Conservation (phyloP, 2,888 invertebrate species). For the Tinea trinotella region DNA sequence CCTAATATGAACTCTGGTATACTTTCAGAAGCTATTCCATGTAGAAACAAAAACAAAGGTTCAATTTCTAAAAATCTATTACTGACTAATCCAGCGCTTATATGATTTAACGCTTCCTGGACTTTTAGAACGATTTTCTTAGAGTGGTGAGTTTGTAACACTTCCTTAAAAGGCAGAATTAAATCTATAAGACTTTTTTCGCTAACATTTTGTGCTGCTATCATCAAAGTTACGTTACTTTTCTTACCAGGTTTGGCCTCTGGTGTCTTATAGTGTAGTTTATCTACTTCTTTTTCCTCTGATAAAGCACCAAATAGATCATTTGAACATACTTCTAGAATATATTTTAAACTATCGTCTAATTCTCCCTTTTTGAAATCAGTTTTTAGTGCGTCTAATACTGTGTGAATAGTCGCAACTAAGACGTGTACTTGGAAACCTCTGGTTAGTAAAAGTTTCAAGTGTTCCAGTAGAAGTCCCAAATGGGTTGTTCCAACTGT, state of each 20-base stretch:
- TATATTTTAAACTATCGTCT: conserved; percentile 81
- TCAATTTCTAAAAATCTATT: conserved; percentile 83
- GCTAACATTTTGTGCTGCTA: conserved; percentile 84
- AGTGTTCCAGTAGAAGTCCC: conserved; percentile 82
- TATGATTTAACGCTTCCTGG: conserved; percentile 83
- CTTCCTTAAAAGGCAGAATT: conserved; percentile 85
- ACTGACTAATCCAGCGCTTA: conserved; percentile 85
- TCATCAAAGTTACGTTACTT: conserved; percentile 87
- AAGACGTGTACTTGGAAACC: conserved; percentile 97
- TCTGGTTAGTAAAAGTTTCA: conserved; percentile 83
- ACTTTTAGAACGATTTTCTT: conserved; percentile 86
- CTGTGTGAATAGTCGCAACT: conserved; percentile 88
- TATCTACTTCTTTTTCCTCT: conserved; percentile 93
- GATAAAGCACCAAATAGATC: conserved; percentile 91
- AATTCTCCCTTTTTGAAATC: conserved; percentile 83
- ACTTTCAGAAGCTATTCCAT: conserved; percentile 85
- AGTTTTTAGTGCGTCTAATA: conserved; percentile 80
- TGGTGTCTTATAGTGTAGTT: conserved; percentile 84
- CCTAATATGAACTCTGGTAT: conserved; percentile 78
- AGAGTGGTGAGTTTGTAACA: conserved; percentile 82
- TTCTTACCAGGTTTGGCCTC: conserved; percentile 88
- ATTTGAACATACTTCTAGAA: conserved; percentile 86
- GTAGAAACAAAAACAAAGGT: conserved; percentile 83
- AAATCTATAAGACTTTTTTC: conserved; percentile 83
- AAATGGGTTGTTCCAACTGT: conserved; percentile 89